Conservation (phyloP, 2,113 vertebrate species). For the Mobula birostris region DNA sequence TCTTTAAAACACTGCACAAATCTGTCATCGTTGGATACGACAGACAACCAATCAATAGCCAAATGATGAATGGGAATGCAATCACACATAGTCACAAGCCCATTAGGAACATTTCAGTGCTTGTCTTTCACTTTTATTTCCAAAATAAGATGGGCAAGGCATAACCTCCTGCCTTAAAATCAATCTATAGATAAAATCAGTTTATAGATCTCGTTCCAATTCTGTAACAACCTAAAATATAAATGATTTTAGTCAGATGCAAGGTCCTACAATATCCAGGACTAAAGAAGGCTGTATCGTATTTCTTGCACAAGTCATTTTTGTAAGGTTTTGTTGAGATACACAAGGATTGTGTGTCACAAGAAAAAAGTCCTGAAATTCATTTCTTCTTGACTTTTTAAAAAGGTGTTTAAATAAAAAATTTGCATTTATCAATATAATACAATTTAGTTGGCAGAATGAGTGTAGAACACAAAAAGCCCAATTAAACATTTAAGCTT, state of each 20-base stretch:
- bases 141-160: not conserved
- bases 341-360: not conserved
- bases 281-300: not conserved
- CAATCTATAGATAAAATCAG: not conserved
- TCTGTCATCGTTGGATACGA: no score
- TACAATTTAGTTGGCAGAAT: not conserved
- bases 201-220: not conserved
- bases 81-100: not conserved
- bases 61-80: not conserved
- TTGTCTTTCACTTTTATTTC: not conserved
- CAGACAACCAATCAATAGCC: no score
- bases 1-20: no score
- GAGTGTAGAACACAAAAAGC: not conserved
- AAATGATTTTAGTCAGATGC: not conserved
- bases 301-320: constrained; percentile 1
- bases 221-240: not conserved
- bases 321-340: not conserved
- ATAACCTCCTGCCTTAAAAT: not conserved
- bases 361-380: not conserved
- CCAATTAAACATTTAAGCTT: not conserved
- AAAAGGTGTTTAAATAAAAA: not conserved
- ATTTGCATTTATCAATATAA: not conserved
- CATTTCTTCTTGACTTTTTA: not conserved
- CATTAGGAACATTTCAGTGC: not conserved
- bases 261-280: not conserved